Conservation (phyloP, 2,888 invertebrate species). For the Linyphia triangularis region DNA sequence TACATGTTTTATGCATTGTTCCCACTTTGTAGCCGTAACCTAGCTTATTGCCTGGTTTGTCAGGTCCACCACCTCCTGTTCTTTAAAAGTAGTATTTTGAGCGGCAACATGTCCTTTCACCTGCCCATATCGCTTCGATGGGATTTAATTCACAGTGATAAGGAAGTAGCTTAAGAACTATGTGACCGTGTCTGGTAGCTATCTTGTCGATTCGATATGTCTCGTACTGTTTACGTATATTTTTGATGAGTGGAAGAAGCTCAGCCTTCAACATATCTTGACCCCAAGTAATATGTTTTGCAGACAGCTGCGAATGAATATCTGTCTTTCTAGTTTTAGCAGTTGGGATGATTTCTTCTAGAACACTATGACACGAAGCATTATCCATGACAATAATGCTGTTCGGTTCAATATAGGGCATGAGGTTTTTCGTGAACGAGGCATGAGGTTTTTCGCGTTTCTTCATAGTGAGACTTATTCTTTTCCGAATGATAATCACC, state of each 20-base stretch:
- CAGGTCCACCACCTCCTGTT: not conserved
- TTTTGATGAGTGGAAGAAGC: too few species aligned
- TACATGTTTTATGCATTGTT: not conserved
- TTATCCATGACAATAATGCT: too few species aligned
- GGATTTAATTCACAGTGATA: not conserved
- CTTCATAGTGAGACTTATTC: slow-evolving; percentile 3
- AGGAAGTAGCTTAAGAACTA: not conserved
- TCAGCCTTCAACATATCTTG: slow-evolving; percentile 5
- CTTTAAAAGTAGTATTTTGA: not conserved
- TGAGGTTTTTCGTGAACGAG: not conserved
- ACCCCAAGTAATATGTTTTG: not conserved
- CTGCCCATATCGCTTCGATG: not conserved
- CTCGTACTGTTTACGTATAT: too few species aligned
- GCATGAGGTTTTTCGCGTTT: not conserved
- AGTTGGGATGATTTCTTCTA: not conserved
- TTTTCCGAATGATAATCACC: slow-evolving; percentile 6
- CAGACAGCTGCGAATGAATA: not conserved
- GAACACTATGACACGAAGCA: slow-evolving; percentile 6
- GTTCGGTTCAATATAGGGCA: not conserved
- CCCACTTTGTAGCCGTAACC: not conserved
- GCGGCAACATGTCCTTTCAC: not conserved
- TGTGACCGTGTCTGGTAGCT: not conserved
- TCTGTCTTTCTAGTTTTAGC: too few species aligned
- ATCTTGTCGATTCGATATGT: not conserved
- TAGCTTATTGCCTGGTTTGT: not conserved